Conservation (phyloP, 1,140 invertebrate genomes). For the Ladona fulva region DNA sequence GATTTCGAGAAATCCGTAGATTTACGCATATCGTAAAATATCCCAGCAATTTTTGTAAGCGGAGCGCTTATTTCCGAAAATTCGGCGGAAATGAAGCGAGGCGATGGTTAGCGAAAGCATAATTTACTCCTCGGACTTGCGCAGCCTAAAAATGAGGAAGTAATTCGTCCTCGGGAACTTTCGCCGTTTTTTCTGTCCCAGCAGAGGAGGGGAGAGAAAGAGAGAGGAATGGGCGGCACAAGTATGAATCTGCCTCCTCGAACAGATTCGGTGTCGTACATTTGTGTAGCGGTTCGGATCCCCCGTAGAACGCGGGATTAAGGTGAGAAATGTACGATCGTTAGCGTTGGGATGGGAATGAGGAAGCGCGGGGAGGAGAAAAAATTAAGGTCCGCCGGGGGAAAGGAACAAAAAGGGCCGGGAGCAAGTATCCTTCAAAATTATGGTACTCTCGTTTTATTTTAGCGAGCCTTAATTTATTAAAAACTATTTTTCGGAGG, state of each 20-base stretch:
- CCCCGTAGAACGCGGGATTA: conserved; percentile 7
- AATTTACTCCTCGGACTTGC: too few relatives aligned
- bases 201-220: too few relatives aligned
- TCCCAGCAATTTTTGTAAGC: too few relatives aligned
- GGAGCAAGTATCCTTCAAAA: neutral
- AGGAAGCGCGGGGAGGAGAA: neutral
- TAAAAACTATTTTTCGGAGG: conserved; percentile 3
- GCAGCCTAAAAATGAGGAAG: too few relatives aligned
- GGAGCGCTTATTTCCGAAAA: too few relatives aligned
- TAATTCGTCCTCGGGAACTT: too few relatives aligned
- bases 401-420: neutral
- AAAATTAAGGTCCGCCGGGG: neutral
- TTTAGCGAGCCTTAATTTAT: neutral
- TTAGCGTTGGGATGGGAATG: neutral
- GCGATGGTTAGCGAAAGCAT: too few relatives aligned
- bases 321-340: neutral
- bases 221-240: neutral
- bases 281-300: neutral
- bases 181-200: too few relatives aligned
- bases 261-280: neutral
- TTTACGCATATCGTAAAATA: too few relatives aligned
- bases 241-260: neutral
- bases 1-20: too few relatives aligned
- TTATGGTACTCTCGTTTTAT: neutral
- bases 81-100: too few relatives aligned